These are phyloP conservation scores for Polymixis lichenea DNA, from an alignment of 2,888 invertebrate genomes.

Conservation along the genomic window DNA sequence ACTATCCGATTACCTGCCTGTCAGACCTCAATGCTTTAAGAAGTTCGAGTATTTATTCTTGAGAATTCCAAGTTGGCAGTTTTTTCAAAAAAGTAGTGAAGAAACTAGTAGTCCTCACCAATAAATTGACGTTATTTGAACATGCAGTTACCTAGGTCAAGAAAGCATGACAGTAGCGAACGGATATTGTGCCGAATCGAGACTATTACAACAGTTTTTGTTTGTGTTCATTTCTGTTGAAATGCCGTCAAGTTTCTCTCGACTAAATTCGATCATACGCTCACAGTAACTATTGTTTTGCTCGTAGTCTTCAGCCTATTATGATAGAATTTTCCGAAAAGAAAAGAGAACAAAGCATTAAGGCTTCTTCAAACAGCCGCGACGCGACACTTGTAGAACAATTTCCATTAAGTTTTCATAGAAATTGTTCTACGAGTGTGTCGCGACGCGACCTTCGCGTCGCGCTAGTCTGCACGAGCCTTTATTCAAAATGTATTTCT, in stretches of 20 bases:
- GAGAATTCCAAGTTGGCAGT: slow-evolving; percentile 5
- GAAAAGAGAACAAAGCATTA: not conserved
- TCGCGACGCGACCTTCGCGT: no score
- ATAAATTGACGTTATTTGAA: slow-evolving; percentile 31
- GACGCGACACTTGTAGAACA: no score
- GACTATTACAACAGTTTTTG: slow-evolving; percentile 66
- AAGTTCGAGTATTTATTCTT: slow-evolving; percentile 1
- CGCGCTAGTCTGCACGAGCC: no score
- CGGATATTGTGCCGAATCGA: slow-evolving; percentile 63
- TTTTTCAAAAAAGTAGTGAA: not conserved
- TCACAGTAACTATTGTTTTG: slow-evolving; percentile 4
- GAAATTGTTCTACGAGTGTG: no score
- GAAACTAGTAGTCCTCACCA: not conserved
- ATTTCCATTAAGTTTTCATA: no score
- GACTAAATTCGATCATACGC: slow-evolving; percentile 21
- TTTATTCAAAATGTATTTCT: not conserved
- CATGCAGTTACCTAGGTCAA: slow-evolving; percentile 70
- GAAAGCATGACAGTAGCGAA: slow-evolving; percentile 72
- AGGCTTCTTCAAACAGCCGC: no score
- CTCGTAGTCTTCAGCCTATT: not conserved
- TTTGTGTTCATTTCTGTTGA: slow-evolving; percentile 55
- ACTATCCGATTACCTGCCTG: slow-evolving; percentile 42
- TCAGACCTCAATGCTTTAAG: slow-evolving; percentile 12
- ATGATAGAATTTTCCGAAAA: not conserved
- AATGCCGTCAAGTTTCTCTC: slow-evolving; percentile 61